Percentiles rank a stretch among this genome's conserved stretches.
These are phyloP conservation scores for Manis pentadactyla DNA, from an alignment of 2,797 vertebrate genomes.

Conservation along the genomic window DNA sequence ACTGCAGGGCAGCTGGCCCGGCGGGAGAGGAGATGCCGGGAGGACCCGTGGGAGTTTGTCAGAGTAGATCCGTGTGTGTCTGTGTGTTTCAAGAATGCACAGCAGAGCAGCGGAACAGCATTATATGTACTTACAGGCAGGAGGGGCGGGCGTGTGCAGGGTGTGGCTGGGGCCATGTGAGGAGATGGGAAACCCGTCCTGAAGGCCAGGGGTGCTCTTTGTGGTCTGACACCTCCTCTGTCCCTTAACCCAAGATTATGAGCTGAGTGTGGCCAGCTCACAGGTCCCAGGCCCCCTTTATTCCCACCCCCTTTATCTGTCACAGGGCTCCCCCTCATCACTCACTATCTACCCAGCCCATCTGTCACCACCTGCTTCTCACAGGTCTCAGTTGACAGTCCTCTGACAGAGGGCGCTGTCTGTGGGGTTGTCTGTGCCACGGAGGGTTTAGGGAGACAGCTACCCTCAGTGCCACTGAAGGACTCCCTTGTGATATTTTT, in stretches of 20 bases:
- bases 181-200: neutral
- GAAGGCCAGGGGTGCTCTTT: neutral
- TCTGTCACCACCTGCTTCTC: neutral
- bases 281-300: too few species aligned
- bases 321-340: neutral
- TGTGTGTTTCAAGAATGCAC: neutral
- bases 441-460: neutral
- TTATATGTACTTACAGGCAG: neutral
- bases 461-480: neutral
- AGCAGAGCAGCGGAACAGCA: neutral
- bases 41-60: neutral
- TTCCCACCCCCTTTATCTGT: neutral
- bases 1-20: neutral
- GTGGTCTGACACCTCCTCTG: neutral
- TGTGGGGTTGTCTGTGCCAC: neutral
- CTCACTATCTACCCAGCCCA: too few species aligned
- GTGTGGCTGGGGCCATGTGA: neutral
- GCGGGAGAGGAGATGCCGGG: neutral
- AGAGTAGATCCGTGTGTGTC: neutral
- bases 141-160: neutral
- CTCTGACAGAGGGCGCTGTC: neutral
- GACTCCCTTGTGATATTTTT: neutral
- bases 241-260: neutral
- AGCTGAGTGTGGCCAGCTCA: neutral
- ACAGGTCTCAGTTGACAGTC: neutral